Evolutionary conservation across 2,797 vertebrate species (phyloP), one percentile per base, ranked within the genome.

Genomic region (Pseudochromis fuscus): DNA sequence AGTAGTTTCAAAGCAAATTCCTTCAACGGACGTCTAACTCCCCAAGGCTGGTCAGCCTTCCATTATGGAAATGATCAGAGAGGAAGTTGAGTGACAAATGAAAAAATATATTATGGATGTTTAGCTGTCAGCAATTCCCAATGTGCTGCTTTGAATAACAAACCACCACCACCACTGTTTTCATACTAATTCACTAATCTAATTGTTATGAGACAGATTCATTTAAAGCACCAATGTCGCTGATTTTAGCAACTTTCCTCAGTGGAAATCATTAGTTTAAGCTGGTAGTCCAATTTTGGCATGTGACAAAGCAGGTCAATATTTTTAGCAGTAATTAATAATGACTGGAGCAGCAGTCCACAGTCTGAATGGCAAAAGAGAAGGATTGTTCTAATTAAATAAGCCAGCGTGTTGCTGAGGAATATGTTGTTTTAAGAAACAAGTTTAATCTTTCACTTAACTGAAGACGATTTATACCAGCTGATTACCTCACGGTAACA

Each of bases 401-500:
- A 19, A 56, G 2, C 33, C 10, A 35, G 18, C 7, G 18, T 25
- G 38, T 68, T 58, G 28, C 38, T 56, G 9, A 69, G n/a, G 25
- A 68, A 28, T 24, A 7, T 21, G 57, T 44, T 40, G 21, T 44
- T 59, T 19, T 28, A 53, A 49, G 45, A 42, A 53, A 66, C 56
- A 42, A 6, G n/a, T 12, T 51, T 68, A 4, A 46, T 72, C 25
- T 60, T 73, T 63, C 2, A 33, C 35, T n/a, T 18, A 59, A 46
- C n/a, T 50, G 58, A 42, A 59, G 19, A 44, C 8, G 10, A 3
- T 68, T 46, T 62, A 48, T 40, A 64, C 31, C 24, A 61, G 42
- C 38, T n/a, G 40, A 60, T 65, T 62, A 57, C 71, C 53, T 58
- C 1, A 0, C 7, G n/a, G 46, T 42, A 46, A 83, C 67, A 76